Base-by-base conservation (phyloP, 1,140 invertebrate genomes). In the Proctacanthus coquilletti region DNA sequence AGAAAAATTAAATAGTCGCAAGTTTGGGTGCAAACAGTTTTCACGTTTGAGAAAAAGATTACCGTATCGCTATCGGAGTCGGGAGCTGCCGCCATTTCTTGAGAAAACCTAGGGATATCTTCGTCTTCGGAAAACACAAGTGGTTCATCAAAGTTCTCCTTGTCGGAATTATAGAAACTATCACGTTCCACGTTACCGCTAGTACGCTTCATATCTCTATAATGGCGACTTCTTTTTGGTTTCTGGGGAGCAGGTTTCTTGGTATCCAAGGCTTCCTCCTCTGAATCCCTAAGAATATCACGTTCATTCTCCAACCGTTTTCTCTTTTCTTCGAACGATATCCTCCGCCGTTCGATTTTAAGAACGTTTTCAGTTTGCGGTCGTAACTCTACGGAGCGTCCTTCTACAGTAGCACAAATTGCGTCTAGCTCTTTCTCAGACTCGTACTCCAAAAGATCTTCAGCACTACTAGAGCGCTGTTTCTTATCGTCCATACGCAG, bases 71-170 rank as follows among this genome's bases (percentile, higher is more conserved):
- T 57, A 56, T 60, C 55, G 39, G 55, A 60, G 44, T 60, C 56
- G 45, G 54, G 35, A 35, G 44, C 53, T 49, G 51, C 49, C 52
- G 53, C 52, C 50, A 56, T 53, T 56, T 60, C 56, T 46, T 47
- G 52, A 47, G 45, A 69, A 56, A 50, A 70, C 53, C 60, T 68
- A 57, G 44, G 66, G 63, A 58, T 60, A 27, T 61, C 57, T 45
- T 71, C 65, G 49, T 71, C 68, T 49, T 80, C 78, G 18, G 77
- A 80, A 60, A 82, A 82, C 34, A 77, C 74, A 29, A 77, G 60
- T 35, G 70, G 64, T 41, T 80, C 75, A 34, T 58, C 54, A 18
- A 48, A 56, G 21, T 66, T 68, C 44, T 75, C 74, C 52, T 74
- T 76, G 39, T 77, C 72, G 45, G 68, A 69, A 23, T 68, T 71